Percentiles rank a stretch among this genome's conserved stretches.
Evolutionary conservation across 2,888 invertebrate genomes (phyloP).

Genomic region (Eremobia ochroleuca): DNA sequence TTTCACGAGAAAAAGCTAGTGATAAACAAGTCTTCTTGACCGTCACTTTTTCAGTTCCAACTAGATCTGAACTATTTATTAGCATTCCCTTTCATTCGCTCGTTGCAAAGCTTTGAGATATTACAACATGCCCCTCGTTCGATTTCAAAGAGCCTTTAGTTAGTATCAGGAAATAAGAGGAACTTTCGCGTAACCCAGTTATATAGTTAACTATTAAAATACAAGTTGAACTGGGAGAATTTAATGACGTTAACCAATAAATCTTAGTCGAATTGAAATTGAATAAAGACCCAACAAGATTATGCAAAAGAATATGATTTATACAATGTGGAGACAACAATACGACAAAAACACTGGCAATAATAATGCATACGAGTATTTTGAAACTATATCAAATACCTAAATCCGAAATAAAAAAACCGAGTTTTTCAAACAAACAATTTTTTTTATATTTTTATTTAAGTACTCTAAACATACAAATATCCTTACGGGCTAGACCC

Average conservation of each 20-base stretch:
- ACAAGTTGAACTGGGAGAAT: constrained; percentile 24
- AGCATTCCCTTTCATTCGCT: constrained; percentile 56
- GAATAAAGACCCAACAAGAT: neutral
- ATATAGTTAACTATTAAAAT: constrained; percentile 38
- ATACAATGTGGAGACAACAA: neutral
- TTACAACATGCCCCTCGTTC: constrained; percentile 53
- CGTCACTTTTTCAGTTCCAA: constrained; percentile 41
- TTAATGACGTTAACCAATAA: constrained; percentile 22
- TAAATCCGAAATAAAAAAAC: neutral
- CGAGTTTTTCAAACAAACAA: neutral
- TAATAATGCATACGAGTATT: neutral
- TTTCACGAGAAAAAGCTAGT: constrained; percentile 11
- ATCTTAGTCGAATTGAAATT: constrained; percentile 7
- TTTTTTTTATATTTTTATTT: no score
- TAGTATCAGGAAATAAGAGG: constrained; percentile 49
- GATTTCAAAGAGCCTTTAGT: constrained; percentile 58
- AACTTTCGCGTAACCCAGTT: constrained; percentile 54
- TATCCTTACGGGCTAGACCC: no score
- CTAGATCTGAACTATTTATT: constrained; percentile 47
- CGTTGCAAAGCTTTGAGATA: constrained; percentile 58
- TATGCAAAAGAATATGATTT: neutral
- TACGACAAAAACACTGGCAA: neutral
- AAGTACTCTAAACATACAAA: no score
- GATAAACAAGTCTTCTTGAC: constrained; percentile 47
- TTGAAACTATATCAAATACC: neutral